Percentiles rank a stretch among this genome's conserved stretches.
Evolutionary conservation across 2,888 invertebrate species (phyloP).

Genomic region (Rhodophaea formosa): DNA sequence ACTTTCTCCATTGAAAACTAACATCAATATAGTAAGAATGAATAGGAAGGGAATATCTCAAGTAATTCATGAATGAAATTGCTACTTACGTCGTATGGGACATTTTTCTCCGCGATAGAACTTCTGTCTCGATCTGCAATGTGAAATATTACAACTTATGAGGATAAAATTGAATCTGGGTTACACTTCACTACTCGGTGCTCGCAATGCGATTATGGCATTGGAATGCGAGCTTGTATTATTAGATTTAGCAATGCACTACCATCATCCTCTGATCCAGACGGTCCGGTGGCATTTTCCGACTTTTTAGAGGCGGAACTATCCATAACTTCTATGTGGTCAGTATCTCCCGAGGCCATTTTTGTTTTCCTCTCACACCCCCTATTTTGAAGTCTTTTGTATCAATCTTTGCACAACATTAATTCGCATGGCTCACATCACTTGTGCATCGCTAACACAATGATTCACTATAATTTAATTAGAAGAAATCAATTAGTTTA

Average conservation of each 20-base stretch:
- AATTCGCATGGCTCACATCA: constrained; percentile 73
- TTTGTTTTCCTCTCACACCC: constrained; percentile 73
- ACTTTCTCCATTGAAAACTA: constrained; percentile 40
- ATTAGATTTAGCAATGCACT: constrained; percentile 60
- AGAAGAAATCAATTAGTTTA: constrained; percentile 78
- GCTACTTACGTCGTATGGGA: constrained; percentile 81
- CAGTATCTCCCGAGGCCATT: constrained; percentile 93
- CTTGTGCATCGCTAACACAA: constrained; percentile 68
- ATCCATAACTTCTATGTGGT: constrained; percentile 89
- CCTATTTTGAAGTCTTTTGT: constrained; percentile 67
- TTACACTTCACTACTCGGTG: constrained; percentile 32
- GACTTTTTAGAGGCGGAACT: constrained; percentile 83
- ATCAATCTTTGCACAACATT: constrained; percentile 60
- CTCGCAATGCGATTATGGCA: constrained; percentile 48
- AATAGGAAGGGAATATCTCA: constrained; percentile 47
- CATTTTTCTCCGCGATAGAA: constrained; percentile 82
- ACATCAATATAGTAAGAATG: constrained; percentile 34
- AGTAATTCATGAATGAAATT: constrained; percentile 32
- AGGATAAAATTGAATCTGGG: constrained; percentile 42
- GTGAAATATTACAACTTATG: constrained; percentile 51
- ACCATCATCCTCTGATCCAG: constrained; percentile 83
- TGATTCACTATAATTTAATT: constrained; percentile 78
- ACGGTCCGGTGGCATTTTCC: constrained; percentile 79
- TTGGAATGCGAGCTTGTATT: constrained; percentile 46
- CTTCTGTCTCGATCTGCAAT: constrained; percentile 82